phyloP scores from a whole-genome alignment of 2,113 vertebrate species.

The Cinclus mexicanus region DNA sequence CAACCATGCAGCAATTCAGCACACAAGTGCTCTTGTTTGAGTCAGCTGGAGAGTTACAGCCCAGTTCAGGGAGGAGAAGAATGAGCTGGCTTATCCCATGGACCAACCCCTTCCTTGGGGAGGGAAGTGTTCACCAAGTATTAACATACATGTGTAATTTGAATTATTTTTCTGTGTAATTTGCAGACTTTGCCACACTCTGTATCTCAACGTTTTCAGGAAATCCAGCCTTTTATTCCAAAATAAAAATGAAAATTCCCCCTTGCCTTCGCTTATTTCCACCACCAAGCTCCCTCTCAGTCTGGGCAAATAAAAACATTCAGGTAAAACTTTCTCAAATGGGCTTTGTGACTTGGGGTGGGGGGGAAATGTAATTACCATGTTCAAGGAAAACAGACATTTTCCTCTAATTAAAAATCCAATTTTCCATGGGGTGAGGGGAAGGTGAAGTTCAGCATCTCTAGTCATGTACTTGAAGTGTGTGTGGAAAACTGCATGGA shows the following conservation, averaged over 20 bases:
- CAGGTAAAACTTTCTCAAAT: conserved; percentile 2
- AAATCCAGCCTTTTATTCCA: not conserved
- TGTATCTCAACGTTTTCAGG: not conserved
- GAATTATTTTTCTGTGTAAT: not conserved
- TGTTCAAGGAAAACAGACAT: not conserved
- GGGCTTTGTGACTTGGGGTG: not conserved
- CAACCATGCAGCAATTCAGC: not conserved
- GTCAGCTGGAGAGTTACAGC: not conserved
- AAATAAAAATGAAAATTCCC: not conserved
- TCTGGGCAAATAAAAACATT: not conserved
- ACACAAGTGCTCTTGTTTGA: not conserved
- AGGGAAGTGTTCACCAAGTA: not conserved
- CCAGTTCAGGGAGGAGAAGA: not conserved
- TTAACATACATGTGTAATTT: not conserved
- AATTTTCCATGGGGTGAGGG: not conserved
- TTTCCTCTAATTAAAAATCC: conserved; percentile 38
- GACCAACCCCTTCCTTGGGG: not conserved
- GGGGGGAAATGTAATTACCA: not conserved
- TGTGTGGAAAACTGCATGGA: not conserved
- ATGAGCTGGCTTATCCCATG: not conserved
- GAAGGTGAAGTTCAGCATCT: not conserved
- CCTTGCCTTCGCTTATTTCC: not conserved
- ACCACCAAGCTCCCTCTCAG: not conserved
- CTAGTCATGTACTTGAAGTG: not conserved
- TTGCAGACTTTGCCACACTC: not conserved